Percentiles rank a stretch among this genome's conserved stretches.
Conservation (phyloP, 1,140 invertebrate genomes). For the Yoshiicerus persimilis region DNA sequence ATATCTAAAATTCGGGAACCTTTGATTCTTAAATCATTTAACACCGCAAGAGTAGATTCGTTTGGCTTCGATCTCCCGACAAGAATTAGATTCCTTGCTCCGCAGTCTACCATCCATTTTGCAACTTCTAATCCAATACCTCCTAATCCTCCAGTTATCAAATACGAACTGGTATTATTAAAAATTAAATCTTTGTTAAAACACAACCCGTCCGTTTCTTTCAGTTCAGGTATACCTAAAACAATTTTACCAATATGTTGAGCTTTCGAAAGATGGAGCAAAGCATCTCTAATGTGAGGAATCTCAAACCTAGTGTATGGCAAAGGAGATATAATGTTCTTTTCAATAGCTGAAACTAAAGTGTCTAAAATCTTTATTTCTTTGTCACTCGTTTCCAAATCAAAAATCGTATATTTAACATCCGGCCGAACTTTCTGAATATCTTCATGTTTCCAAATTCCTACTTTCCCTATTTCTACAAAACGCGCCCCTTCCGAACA, state of each 20-base stretch:
- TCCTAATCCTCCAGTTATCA: not conserved
- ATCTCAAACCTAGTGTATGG: no score
- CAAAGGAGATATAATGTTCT: no score
- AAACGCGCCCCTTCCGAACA: conserved; percentile 50
- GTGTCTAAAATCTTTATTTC: no score
- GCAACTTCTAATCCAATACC: not conserved
- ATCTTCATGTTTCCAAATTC: not conserved
- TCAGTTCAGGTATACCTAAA: not conserved
- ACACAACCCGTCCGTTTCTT: no score
- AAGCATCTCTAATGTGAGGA: no score
- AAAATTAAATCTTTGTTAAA: not conserved
- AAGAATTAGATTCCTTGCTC: not conserved
- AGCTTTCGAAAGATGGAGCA: not conserved
- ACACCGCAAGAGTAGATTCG: not conserved
- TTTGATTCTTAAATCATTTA: not conserved
- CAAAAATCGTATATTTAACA: not conserved
- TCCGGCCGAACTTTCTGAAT: not conserved
- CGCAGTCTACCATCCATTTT: not conserved
- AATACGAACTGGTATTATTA: not conserved
- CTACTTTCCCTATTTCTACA: not conserved
- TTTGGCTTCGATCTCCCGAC: not conserved
- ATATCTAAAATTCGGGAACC: not conserved
- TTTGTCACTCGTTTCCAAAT: not conserved
- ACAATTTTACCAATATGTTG: not conserved
- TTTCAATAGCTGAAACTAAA: no score